Evolutionary conservation across 2,113 vertebrate genomes (phyloP), one percentile per base, ranked within the genome.

Genomic region (Datnioides undecimradiatus): DNA sequence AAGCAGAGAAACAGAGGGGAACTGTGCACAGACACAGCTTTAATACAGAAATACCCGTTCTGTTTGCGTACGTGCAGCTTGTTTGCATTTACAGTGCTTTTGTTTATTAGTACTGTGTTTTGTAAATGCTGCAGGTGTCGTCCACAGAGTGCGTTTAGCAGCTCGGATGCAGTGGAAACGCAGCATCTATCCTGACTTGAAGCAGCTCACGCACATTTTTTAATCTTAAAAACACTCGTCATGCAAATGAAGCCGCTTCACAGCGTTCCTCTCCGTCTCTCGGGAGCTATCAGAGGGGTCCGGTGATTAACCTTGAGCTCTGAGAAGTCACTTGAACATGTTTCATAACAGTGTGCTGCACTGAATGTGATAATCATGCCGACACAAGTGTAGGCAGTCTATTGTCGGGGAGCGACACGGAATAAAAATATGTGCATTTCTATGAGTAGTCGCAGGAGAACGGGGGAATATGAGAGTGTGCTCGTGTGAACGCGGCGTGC

Each of bases 321-420:
- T 13, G 51, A 83, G 40, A 67, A 66, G 72, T 74, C 71, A 70
- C 74, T 62, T 75, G 29, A 62, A 49, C 40, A 2, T 40, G 46
- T 65, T 78, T 74, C n/a, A 38, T 38, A 52, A 75, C 29, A 1
- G 2, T 17, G 25, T 14, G 41, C 33, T 9, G 16, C 27, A 29
- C 9, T 31, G n/a, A 52, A 76, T 58, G 52, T 65, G 43, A 77
- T 76, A 54, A 87, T 82, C 19, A 55, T 41, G 36, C n/a, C 43
- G 51, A 62, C 75, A 69, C 59, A 52, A 54, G 52, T 64, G 67
- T 23, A 21, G 57, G 27, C 52, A n/a, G 51, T 58, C 55, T 51
- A 12, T 68, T 75, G 45, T 60, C 45, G 29, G 33, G 3, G 21
- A 17, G 25, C 41, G 43, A 52, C 60, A 21, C 10, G 17, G 49